Base-by-base conservation (phyloP, 2,797 vertebrate species). In the Margarornis squamiger region DNA sequence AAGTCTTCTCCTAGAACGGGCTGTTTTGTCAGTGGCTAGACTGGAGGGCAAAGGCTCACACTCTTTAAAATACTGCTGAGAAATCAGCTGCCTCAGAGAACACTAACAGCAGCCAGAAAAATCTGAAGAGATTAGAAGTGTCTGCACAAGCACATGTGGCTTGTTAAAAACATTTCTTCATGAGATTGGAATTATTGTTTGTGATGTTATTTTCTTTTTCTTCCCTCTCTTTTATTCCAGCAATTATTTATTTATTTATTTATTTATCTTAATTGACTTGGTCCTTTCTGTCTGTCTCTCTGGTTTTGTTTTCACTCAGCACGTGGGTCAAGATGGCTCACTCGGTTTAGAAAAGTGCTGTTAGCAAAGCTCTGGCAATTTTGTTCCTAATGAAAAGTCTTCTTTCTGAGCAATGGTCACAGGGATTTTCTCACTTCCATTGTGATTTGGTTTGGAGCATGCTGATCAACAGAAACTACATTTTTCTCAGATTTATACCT, bases 61-160 rank as follows among this genome's bases (percentile, higher is more conserved):
- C 45, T 83, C 68, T 83, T 88, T 78, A 72, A 73, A 90, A 89
- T 79, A 59, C 34, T 93, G 90, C 92, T 90, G 90, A 94, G 83
- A 79, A 93, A 91, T 95, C 81, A 96, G 12, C 54, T 96, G 92
- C 81, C 91, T 92, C 41, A 59, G 58, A 94, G 74, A 88, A 74
- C 49, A 41, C 46, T 72, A 77, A 65, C 43, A 86, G 65, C 90
- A 94, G 86, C 92, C 94, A 96, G 75, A 86, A 96, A 80, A 94
- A 72, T 70, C 61, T 66, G 89, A 75, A 90, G 86, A 94, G 84
- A 94, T 95, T 91, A 90, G 83, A 94, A 95, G 38, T 88, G 76
- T 90, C 92, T 94, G 71, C 18, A 24, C 19, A 72, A 81, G 91
- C 68, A 76, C 75, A 86, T 81, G 38, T 78, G 67, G 66, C 62